Evolutionary conservation across 92 coral and sea anemone genomes (phyloP), one percentile per base, ranked within the genome.

Genomic region (Porites lobata): DNA sequence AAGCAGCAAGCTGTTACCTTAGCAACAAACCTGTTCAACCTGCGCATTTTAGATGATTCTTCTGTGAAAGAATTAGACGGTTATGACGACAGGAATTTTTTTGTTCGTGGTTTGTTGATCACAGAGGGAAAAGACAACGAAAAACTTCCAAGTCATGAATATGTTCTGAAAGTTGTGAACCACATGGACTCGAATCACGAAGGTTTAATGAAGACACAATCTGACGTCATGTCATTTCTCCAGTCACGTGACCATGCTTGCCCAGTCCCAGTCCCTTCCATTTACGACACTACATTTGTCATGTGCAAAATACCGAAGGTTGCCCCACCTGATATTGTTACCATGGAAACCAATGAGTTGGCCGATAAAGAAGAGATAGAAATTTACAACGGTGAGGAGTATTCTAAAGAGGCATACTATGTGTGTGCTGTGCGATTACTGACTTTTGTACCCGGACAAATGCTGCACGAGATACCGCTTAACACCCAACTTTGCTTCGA

Each of bases 401-500:
- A 70, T 75, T 58, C 6, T 26, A 52, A 65, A 70, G 81, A 91
- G 19, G 71, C 80, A 9, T 85, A 61, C 47, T 82, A 75, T 18
- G 54, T 87, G 57, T 92, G 93, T 73, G 93, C 91, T 75, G 80
- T 94, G 15, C 87, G 93, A 32, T 86, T 94, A 81, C 68, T 83
- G 59, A 76, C 69, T 63, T 94, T 81, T 90, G 68, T 94, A 38
- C 92, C 88, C 6, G 97, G 97, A 22, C 84, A 89, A 51, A 13
- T 78, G 20, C 77, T 94, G 75, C 21, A 88, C 18, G 92, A 92
- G 79, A 76, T 85, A 61, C 90, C 92, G 52, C 77, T 86, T 57
- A 87, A 77, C 70, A 84, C 74, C 22, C 52, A 84, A 12, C 74
- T 75, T 58, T 43, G 73, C 64, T 84, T 61, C 18, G 53, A 84